phyloP scores from a whole-genome alignment of 92 coral and sea anemone genomes.

The Heteractis magnifica region DNA sequence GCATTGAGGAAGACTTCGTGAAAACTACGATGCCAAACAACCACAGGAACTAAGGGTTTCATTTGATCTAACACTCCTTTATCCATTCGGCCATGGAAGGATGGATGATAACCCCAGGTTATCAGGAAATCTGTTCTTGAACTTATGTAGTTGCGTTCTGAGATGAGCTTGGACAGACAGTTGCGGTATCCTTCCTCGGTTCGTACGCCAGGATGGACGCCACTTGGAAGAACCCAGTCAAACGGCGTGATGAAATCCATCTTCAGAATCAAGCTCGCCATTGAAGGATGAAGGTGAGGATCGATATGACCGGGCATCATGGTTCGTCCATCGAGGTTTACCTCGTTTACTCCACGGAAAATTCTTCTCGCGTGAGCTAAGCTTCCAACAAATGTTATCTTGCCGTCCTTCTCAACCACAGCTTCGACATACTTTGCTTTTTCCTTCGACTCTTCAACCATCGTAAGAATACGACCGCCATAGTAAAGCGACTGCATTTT shows the following conservation, averaged over 20 bases:
- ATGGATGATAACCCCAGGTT: constrained; percentile 47
- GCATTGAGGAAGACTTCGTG: constrained; percentile 43
- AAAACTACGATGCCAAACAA: constrained; percentile 49
- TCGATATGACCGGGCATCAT: constrained; percentile 64
- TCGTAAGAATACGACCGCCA: constrained; percentile 46
- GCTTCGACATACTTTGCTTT: constrained; percentile 36
- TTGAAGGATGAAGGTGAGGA: constrained; percentile 59
- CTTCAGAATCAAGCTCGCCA: constrained; percentile 43
- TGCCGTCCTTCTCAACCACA: constrained; percentile 45
- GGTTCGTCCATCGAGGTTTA: constrained; percentile 30
- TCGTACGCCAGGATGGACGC: constrained; percentile 25
- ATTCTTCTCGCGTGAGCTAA: constrained; percentile 11
- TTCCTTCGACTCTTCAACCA: constrained; percentile 37
- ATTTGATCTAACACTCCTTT: constrained; percentile 19
- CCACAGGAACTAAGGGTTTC: constrained; percentile 12
- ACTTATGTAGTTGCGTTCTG: constrained; percentile 46
- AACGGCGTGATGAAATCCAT: constrained; percentile 56
- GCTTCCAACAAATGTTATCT: constrained; percentile 39
- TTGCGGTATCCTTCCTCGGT: constrained; percentile 13
- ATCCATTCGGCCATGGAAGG: constrained; percentile 42
- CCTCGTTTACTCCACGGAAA: constrained; percentile 11
- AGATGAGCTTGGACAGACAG: constrained; percentile 35
- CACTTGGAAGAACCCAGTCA: constrained; percentile 45
- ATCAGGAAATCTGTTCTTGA: constrained; percentile 49
- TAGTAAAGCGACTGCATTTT: constrained; percentile 24